Evolutionary conservation across 2,797 vertebrate species (phyloP).

Genomic region (Falco naumanni): DNA sequence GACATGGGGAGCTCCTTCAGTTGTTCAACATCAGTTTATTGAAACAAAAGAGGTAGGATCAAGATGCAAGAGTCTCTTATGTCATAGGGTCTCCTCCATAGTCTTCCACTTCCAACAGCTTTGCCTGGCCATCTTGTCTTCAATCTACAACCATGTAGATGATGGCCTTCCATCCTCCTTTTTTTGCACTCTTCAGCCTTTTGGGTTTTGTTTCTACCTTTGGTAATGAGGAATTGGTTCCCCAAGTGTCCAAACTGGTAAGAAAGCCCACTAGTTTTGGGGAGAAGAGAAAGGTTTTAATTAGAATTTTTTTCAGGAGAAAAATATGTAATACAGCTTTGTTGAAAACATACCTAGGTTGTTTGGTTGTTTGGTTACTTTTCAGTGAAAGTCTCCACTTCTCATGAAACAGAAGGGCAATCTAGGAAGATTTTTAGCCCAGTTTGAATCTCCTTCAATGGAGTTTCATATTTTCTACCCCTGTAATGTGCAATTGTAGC

Average conservation of each 20-base stretch:
- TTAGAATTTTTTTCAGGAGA: neutral
- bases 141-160: neutral
- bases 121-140: neutral
- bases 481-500: neutral
- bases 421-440: neutral
- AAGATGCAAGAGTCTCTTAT: neutral
- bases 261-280: neutral
- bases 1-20: neutral
- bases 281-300: neutral
- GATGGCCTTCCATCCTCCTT: neutral
- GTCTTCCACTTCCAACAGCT: neutral
- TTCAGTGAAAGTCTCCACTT: neutral
- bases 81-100: neutral
- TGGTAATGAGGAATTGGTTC: neutral
- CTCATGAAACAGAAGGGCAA: neutral
- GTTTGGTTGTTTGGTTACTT: neutral
- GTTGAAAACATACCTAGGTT: neutral
- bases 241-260: neutral
- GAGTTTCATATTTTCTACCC: neutral
- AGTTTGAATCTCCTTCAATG: neutral
- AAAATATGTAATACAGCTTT: neutral
- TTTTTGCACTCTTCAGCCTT: neutral
- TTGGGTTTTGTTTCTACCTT: neutral
- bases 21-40: neutral
- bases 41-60: neutral